phyloP scores from a whole-genome alignment of 2,888 invertebrate genomes.

The Odontomyia ornata region DNA sequence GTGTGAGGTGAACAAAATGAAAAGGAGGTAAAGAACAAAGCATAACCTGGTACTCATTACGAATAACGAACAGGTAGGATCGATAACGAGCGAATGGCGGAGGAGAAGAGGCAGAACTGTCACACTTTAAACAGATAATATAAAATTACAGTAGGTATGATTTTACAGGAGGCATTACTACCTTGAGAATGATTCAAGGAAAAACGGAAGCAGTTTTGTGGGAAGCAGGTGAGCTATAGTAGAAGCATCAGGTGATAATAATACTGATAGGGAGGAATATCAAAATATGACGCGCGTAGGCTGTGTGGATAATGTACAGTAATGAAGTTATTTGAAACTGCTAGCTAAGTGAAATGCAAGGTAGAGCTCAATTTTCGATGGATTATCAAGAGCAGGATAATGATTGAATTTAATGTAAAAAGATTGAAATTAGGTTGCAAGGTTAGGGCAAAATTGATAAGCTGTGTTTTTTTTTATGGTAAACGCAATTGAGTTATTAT shows the following conservation, averaged over 20 bases:
- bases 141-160: background rate
- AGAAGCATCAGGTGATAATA: constrained; percentile 37
- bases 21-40: background rate
- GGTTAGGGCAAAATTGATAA: no score
- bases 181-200: background rate
- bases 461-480: no score
- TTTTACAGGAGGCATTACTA: background rate
- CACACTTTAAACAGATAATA: constrained; percentile 5
- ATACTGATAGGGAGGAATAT: constrained; percentile 13
- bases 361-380: background rate
- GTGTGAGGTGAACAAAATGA: background rate
- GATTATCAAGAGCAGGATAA: constrained; percentile 22
- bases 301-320: constrained; percentile 6
- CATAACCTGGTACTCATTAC: background rate
- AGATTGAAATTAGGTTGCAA: background rate
- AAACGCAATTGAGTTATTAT: no score
- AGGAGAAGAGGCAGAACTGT: background rate
- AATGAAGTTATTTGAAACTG: constrained; percentile 34
- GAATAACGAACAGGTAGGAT: background rate
- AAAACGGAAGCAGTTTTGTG: background rate
- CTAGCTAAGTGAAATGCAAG: constrained; percentile 17
- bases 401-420: constrained; percentile 16
- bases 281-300: constrained; percentile 8
- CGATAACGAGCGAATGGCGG: background rate
- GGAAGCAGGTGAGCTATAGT: background rate